These are phyloP conservation scores for Plecotus auritus DNA, from an alignment of 2,113 vertebrate genomes.

Conservation along the genomic window DNA sequence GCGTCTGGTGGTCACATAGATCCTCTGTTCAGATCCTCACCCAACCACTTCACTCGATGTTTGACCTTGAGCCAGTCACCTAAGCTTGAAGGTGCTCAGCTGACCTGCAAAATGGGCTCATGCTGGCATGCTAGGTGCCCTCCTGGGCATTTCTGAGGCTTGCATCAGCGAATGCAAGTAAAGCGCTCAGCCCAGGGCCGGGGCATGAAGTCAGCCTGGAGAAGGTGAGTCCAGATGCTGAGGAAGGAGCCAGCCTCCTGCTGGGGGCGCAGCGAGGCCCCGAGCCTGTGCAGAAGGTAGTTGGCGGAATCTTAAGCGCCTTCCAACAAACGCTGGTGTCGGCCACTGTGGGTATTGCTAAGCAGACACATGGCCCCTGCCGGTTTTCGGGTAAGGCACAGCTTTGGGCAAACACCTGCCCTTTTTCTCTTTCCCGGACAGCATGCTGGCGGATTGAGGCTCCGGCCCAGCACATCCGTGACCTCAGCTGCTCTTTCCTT, in stretches of 20 bases:
- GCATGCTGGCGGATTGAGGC: fast-evolving
- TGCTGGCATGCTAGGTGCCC: neutral
- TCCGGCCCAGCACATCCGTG: neutral
- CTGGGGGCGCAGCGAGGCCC: fast-evolving
- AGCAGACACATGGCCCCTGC: neutral
- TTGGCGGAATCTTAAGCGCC: neutral
- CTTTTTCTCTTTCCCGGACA: neutral
- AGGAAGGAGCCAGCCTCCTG: neutral
- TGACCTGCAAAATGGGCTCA: neutral
- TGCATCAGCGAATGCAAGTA: neutral
- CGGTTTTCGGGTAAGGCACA: slow-evolving; percentile 16
- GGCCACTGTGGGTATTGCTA: neutral
- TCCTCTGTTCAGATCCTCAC: neutral
- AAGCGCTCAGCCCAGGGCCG: neutral
- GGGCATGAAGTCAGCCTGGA: neutral
- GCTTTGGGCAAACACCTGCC: slow-evolving; percentile 28
- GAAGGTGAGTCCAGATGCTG: neutral
- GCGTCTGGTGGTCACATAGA: neutral
- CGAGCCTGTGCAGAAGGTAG: neutral
- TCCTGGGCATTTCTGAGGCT: neutral
- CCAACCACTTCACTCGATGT: neutral
- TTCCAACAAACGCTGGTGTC: neutral
- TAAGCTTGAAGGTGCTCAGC: neutral
- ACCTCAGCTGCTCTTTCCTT: neutral
- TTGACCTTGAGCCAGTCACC: neutral